Base-by-base conservation (phyloP, 2,888 invertebrate genomes). In the Camptogramma bilineatum region DNA sequence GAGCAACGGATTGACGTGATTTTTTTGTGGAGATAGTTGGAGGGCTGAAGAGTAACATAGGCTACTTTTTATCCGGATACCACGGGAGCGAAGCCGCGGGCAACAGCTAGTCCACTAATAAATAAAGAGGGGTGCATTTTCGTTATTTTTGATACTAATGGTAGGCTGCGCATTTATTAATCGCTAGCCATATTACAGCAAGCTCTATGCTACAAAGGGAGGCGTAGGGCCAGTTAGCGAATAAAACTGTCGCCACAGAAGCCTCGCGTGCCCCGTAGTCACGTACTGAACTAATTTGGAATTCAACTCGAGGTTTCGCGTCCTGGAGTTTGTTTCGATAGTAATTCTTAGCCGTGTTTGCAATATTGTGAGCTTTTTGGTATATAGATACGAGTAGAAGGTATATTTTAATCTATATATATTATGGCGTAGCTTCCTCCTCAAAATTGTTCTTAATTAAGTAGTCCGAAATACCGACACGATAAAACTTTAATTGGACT, bases 261-360 rank as follows among this genome's bases (percentile, higher is more conserved):
- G 75, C 76, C 72, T 72, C 75, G 66, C 69, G 67, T 69, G 65
- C 69, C 47, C 57, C 54, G 64, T 52, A 71, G 77, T 82, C 85
- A 86, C 84, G 87, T 86, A 80, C 74, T 62, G 61, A 78, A 79
- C 83, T 86, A 86, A 90, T 91, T 89, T 80, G 68, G 86, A 83
- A 90, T 90, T 90, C 90, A 76, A 74, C 71, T 68, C 84, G 78
- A 73, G 78, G 75, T 74, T 76, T 75, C 75, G 7, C 28, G 72
- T 68, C 64, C 66, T 64, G 72, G 80, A 86, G 84, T 85, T 88
- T 87, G 87, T 86, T 89, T 84, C 87, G 77, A 84, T 80, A 76
- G 74, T 76, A 75, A 79, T 79, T 80, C 77, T 79, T 80, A 74
- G 72, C 58, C 50, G 68, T 73, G 73, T 74, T 73, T 76, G 74